phyloP scores from a whole-genome alignment of 2,113 vertebrate species.

The Blennius ocellaris region DNA sequence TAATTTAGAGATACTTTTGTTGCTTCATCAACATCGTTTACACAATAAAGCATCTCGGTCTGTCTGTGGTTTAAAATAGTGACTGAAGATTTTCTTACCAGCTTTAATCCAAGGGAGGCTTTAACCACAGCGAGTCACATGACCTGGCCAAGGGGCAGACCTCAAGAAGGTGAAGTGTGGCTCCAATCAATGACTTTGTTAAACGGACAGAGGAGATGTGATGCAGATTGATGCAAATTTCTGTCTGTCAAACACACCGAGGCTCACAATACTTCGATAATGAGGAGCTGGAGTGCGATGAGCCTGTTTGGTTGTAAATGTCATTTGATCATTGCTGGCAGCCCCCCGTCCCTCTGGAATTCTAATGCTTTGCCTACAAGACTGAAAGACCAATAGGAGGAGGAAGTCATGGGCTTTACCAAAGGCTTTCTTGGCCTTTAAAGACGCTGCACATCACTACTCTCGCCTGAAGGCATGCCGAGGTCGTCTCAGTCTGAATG shows the following conservation, averaged over 20 bases:
- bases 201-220: slow-evolving; percentile 12
- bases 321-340: slow-evolving; percentile 53
- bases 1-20: slow-evolving; percentile 5
- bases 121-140: slow-evolving; percentile 42
- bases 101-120: slow-evolving; percentile 13
- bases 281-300: slow-evolving; percentile 48
- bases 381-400: slow-evolving; percentile 19
- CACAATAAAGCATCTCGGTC: neutral
- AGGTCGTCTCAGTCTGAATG: slow-evolving; percentile 17
- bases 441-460: slow-evolving; percentile 21
- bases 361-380: slow-evolving; percentile 24
- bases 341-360: slow-evolving; percentile 38
- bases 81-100: neutral
- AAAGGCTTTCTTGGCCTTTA: slow-evolving; percentile 39
- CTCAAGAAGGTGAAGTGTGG: slow-evolving; percentile 16
- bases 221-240: slow-evolving; percentile 32
- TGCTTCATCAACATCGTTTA: slow-evolving; percentile 1
- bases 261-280: slow-evolving; percentile 26
- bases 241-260: slow-evolving; percentile 27
- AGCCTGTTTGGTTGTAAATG: slow-evolving; percentile 56
- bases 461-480: slow-evolving; percentile 34
- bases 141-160: slow-evolving; percentile 13
- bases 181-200: slow-evolving; percentile 33
- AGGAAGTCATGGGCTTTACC: slow-evolving; percentile 20
- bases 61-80: slow-evolving; percentile 26